phyloP scores from a whole-genome alignment of 2,797 vertebrate genomes.

The Catamblyrhynchus diadema region DNA sequence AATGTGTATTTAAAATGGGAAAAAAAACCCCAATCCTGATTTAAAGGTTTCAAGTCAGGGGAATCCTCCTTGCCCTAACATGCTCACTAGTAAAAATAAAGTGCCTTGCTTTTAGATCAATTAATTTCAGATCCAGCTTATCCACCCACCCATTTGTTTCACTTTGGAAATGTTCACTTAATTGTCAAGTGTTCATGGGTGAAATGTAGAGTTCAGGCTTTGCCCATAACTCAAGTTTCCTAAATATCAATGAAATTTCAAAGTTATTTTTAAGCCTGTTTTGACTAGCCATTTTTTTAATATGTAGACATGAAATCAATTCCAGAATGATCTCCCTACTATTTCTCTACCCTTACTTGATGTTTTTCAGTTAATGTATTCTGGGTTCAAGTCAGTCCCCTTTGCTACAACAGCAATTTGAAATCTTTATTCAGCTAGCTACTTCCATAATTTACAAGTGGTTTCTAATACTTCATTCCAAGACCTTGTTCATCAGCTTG shows the following conservation, averaged over 20 bases:
- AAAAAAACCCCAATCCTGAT: neutral
- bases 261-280: neutral
- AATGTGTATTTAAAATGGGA: neutral
- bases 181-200: neutral
- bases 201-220: neutral
- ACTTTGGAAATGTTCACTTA: neutral
- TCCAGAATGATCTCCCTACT: neutral
- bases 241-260: neutral
- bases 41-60: neutral
- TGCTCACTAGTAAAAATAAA: neutral
- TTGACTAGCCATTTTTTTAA: neutral
- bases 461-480: neutral
- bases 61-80: neutral
- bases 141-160: neutral
- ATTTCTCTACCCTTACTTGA: neutral
- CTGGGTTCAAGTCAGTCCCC: neutral
- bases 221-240: neutral
- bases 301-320: neutral
- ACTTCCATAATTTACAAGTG: neutral
- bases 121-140: neutral
- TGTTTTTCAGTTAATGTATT: constrained; percentile 3
- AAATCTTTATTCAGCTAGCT: neutral
- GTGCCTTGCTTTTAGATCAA: neutral
- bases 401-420: neutral
- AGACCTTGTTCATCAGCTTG: neutral